Conservation (phyloP, 2,113 vertebrate genomes). For the Canis aureus region DNA sequence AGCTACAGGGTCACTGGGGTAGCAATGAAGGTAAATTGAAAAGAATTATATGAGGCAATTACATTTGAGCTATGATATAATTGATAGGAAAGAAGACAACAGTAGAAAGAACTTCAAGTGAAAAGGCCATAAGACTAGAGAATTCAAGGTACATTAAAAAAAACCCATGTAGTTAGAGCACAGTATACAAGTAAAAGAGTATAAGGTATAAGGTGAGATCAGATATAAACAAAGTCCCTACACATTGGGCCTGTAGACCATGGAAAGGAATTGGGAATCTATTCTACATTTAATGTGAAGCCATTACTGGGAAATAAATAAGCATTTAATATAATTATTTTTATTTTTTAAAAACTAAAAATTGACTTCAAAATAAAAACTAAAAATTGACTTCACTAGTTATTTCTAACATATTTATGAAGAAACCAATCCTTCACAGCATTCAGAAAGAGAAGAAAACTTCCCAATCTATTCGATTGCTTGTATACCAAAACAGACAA, state of each 20-base stretch:
- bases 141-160: background rate
- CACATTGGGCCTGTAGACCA: background rate
- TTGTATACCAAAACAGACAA: background rate
- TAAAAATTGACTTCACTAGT: background rate
- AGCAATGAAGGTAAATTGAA: background rate
- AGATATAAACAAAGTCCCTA: background rate
- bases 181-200: background rate
- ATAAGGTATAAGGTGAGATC: background rate
- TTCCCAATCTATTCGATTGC: background rate
- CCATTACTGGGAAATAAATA: background rate
- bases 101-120: background rate
- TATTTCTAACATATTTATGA: conserved; percentile 26
- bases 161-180: background rate
- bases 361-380: background rate
- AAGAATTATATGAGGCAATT: background rate
- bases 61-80: background rate
- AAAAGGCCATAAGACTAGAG: background rate
- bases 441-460: conserved; percentile 15
- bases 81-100: background rate
- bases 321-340: background rate
- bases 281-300: conserved; percentile 16
- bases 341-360: background rate
- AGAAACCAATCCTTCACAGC: background rate
- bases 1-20: background rate
- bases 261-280: background rate